These are phyloP conservation scores for Blastomussa wellsi DNA, from an alignment of 92 coral and sea anemone genomes.

Conservation along the genomic window DNA sequence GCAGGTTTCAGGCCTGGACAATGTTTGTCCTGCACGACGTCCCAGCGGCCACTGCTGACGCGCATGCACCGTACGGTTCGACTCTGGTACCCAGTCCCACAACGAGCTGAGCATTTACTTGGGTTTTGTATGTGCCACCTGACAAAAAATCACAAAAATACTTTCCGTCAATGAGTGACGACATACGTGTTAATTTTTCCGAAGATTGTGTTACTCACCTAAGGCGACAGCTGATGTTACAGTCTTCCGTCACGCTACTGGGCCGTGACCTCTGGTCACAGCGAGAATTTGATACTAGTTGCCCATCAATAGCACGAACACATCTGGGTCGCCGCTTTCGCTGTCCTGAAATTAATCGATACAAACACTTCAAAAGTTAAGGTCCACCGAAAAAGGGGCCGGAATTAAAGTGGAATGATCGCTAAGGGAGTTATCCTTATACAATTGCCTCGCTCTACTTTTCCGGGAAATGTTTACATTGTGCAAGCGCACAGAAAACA, in stretches of 20 bases:
- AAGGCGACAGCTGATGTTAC: slow-evolving; percentile 80
- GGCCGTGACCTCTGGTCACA: slow-evolving; percentile 71
- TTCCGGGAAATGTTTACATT: too few relatives aligned
- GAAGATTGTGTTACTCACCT: slow-evolving; percentile 54
- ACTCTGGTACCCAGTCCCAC: slow-evolving; percentile 83
- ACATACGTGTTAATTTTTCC: neutral
- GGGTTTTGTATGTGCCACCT: slow-evolving; percentile 69
- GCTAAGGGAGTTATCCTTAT: neutral
- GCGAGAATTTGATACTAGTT: slow-evolving; percentile 61
- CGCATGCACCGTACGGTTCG: slow-evolving; percentile 70
- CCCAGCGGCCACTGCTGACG: slow-evolving; percentile 43
- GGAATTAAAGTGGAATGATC: neutral
- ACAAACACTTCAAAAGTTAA: neutral
- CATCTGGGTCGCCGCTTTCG: slow-evolving; percentile 77
- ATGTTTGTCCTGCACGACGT: slow-evolving; percentile 51
- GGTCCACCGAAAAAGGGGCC: neutral
- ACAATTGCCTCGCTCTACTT: too few relatives aligned
- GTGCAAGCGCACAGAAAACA: too few relatives aligned
- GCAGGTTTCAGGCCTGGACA: slow-evolving; percentile 75
- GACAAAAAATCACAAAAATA: neutral
- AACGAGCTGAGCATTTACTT: slow-evolving; percentile 72
- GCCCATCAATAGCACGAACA: slow-evolving; percentile 74
- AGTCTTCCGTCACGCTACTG: slow-evolving; percentile 60
- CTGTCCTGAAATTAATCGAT: slow-evolving; percentile 53
- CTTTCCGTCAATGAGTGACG: neutral